Evolutionary conservation across 2,888 invertebrate genomes (phyloP), one percentile per base, ranked within the genome.

Genomic region (Polydesmus complanatus): DNA sequence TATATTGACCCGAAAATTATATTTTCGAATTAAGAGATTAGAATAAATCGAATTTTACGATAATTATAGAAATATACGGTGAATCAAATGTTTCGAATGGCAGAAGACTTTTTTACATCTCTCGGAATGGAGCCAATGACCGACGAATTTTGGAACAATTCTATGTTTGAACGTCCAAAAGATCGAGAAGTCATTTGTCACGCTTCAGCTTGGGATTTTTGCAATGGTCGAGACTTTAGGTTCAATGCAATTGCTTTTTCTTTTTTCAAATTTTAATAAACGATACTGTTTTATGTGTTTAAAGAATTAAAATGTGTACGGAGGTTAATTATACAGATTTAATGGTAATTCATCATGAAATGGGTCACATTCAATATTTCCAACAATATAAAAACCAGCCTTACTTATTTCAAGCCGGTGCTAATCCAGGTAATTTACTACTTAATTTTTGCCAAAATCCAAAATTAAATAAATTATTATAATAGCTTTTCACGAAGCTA

Each of bases 61-160:
- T 48, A 14, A 48, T 14, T n/a, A 8, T 75, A 92, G 84, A 90
- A 90, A 58, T 89, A 84, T 72, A 88, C 87, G 0, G 77, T 83
- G 0, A 68, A 81, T 49, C 84, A 83, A 70, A 90, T 93, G 71
- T 93, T 91, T 75, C 78, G 83, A 69, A 80, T 84, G 74, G 84
- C 89, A 0, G 92, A 93, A 69, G 83, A 86, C 64, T 93, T 92
- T 75, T 92, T 91, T 74, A 81, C 79, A 54, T 90, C 90, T 0
- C 75, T 92, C 65, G 88, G 89, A 69, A 75, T 93, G 68, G 84
- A 83, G 1, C 82, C 83, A 53, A 83, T 93, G 83, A 86, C 91
- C 0, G 81, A 83, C 65, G 73, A 77, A 26, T 92, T 92, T 74
- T 93, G 93, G 93, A 78, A 86, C 61, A 83, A 83, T 64, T 90